Evolutionary conservation across 2,888 invertebrate genomes (phyloP), one percentile per base, ranked within the genome.

Genomic region (Copidosoma aretas): DNA sequence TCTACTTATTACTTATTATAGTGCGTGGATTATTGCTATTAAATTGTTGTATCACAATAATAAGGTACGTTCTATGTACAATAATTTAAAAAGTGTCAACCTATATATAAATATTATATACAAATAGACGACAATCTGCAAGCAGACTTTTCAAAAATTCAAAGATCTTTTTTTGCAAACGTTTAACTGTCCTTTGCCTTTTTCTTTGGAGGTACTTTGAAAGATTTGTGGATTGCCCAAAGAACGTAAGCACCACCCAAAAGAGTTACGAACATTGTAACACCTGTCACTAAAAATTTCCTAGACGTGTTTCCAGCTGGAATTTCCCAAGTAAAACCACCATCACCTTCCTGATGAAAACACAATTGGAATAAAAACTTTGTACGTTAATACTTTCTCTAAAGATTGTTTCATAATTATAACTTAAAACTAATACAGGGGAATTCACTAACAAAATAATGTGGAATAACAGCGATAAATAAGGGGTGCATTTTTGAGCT

Each of bases 291-390:
- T 32, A 70, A 19, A 15, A 69, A 60, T 19, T 70, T 70, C 52
- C 76, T 64, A 10, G 73, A 73, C 15, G 71, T 67, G 53, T 82
- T 72, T n/a, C 83, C 83, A 19, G 82, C 75, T 3, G 82, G 80
- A 60, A 81, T 71, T 58, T 64, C 64, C 83, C 81, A 83, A 53
- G 73, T 43, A 51, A 77, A 76, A 14, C 77, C 60, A 41, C 74
- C 61, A 53, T 76, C 67, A 21, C 73, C 75, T 60, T 74, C 73
- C 82, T 82, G 59, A 4, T 71, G 76, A 69, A 72, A 74, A 66
- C 54, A 62, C 8, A 53, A 25, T 63, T 15, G 54, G 60, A 49
- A 39, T 51, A 32, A 32, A 32, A n/a, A n/a, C n/a, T n/a, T n/a
- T n/a, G n/a, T 32, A 32, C 32, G 32, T 32, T 32, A n/a, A n/a